Evolutionary conservation across 2,797 vertebrate species (phyloP).

Genomic region (Amazona finschi): DNA sequence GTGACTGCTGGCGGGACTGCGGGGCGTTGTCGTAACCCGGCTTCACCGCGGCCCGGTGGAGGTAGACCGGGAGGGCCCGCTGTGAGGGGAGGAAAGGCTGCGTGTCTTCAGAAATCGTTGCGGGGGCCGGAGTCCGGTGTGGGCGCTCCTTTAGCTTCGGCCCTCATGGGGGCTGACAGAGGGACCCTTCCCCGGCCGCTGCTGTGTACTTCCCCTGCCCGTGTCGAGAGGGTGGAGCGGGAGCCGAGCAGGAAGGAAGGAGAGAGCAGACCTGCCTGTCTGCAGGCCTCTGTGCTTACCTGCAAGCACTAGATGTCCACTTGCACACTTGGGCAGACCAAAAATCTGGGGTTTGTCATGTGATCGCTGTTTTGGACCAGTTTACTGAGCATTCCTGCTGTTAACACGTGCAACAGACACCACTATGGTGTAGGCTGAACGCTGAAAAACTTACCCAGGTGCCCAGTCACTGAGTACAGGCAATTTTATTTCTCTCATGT

Average conservation of each 20-base stretch:
- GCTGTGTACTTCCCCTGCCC: neutral
- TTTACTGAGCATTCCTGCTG: fast-evolving
- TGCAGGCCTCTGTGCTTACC: fast-evolving
- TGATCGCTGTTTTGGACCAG: fast-evolving
- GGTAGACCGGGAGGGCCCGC: neutral
- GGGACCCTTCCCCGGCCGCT: neutral
- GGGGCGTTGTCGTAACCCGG: neutral
- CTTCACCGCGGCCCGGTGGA: neutral
- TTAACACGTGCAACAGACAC: fast-evolving
- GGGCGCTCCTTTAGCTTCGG: too few species aligned
- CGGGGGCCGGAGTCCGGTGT: neutral
- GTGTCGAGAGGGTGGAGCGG: neutral
- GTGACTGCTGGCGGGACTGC: fast-evolving
- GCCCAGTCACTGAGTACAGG: neutral
- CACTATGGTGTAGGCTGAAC: neutral
- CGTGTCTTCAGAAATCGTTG: neutral
- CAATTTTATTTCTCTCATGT: neutral
- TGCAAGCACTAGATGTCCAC: fast-evolving
- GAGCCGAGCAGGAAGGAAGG: too few species aligned
- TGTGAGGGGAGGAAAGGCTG: fast-evolving
- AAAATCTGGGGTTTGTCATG: neutral
- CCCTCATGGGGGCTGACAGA: fast-evolving
- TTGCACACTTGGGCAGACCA: neutral
- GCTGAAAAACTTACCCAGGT: fast-evolving
- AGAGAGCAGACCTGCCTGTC: neutral